A percentile compares a stretch with the other conserved stretches of the same genome.
These are phyloP conservation scores for Passerina amoena DNA, from an alignment of 2,113 vertebrate species.

Conservation along the genomic window DNA sequence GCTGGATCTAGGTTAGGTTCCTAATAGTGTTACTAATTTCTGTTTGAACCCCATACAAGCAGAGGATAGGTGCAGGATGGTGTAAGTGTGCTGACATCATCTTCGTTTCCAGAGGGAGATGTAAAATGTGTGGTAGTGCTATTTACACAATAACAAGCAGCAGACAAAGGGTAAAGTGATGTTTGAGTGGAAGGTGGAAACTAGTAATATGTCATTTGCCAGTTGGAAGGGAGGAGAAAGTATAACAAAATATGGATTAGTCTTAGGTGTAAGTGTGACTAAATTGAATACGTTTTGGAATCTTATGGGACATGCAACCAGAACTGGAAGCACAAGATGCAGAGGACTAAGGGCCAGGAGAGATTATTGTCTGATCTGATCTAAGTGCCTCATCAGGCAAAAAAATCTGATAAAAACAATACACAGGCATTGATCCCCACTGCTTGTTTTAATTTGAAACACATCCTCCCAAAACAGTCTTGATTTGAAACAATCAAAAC, in stretches of 20 bases:
- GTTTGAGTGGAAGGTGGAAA: not conserved
- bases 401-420: not conserved
- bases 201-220: not conserved
- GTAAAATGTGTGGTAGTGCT: not conserved
- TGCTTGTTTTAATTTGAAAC: not conserved
- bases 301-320: not conserved
- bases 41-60: not conserved
- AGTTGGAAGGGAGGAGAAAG: not conserved
- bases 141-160: not conserved
- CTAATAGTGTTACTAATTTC: not conserved
- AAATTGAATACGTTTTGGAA: not conserved
- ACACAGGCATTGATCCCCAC: not conserved
- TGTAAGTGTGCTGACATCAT: not conserved
- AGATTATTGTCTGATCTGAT: not conserved
- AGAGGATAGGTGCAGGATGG: not conserved
- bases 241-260: not conserved
- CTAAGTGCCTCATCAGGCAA: not conserved
- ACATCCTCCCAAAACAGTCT: not conserved
- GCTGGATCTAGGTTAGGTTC: not conserved
- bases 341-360: not conserved
- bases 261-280: not conserved
- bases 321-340: not conserved
- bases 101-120: not conserved
- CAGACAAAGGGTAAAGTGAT: not conserved
- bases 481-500: not conserved